Evolutionary conservation across 2,888 invertebrate genomes (phyloP), one percentile per base, ranked within the genome.

Genomic region (Melitaea athalia): DNA sequence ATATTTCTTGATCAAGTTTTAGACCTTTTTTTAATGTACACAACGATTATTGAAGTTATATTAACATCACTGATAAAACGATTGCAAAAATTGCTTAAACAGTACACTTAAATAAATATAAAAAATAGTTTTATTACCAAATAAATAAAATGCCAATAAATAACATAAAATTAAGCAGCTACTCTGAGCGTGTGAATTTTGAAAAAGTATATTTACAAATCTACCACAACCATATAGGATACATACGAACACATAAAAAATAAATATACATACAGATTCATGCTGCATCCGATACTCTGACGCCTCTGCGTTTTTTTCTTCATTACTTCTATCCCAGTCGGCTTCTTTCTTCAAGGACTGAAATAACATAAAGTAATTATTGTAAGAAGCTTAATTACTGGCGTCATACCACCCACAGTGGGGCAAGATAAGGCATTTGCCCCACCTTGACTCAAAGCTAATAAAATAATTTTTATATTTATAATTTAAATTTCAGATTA

Each of bases 261-360:
- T 7, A 42, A 42, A 6, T 42, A 57, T 82, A 95, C 96, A 95
- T 92, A 97, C 97, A 93, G 96, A 95, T 93, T 97, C 97, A 86
- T 95, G 97, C 82, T 95, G 95, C 91, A 96, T 95, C 89, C 97
- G 94, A 88, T 96, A 97, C 76, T 97, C 97, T 65, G 95, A 94
- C 85, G 95, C 93, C 88, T 97, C 97, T 74, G 95, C 96, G 79
- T 95, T 94, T 87, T 96, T 96, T 68, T 97, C 97, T 79, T 97
- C 97, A 80, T 95, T 94, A 80, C 94, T 94, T 83, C 96, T 93
- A 81, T 96, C 96, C 96, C 96, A 97, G 85, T 97, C 97, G 80
- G 96, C 95, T 94, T 97, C 97, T 93, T 97, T 97, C 88, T 97
- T 97, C 82, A 97, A 92, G 76, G 97, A 97, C 97, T 97, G 94